Conservation (phyloP, 2,888 invertebrate species). For the Apamea crenata region DNA sequence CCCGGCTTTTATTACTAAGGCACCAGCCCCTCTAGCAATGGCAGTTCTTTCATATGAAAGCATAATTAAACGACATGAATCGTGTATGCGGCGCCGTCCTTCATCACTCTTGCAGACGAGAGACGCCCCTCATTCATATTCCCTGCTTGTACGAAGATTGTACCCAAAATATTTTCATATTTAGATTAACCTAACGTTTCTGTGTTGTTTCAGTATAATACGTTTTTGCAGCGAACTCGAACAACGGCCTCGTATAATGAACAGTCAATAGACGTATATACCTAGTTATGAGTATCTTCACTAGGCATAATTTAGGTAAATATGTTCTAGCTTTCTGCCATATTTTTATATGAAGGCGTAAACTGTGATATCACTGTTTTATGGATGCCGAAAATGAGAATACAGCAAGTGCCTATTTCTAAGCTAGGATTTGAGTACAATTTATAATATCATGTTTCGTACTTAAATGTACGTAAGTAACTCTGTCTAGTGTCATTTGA, state of each 20-base stretch:
- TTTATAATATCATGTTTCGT: constrained; percentile 24
- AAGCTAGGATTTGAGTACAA: constrained; percentile 26
- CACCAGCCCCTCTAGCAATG: not conserved
- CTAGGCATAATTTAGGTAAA: constrained; percentile 35
- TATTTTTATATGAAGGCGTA: constrained; percentile 48
- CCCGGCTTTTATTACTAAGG: not conserved
- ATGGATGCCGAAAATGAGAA: constrained; percentile 40
- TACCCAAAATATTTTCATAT: constrained; percentile 67
- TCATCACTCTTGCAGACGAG: constrained; percentile 49
- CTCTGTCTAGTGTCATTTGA: constrained; percentile 6
- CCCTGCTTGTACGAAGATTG: constrained; percentile 53
- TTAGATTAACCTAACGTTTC: constrained; percentile 61
- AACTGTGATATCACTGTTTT: constrained; percentile 46
- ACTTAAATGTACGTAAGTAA: not conserved
- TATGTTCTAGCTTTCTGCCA: constrained; percentile 23
- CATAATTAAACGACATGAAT: constrained; percentile 55
- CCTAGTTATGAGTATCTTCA: constrained; percentile 12
- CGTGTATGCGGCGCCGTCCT: constrained; percentile 45
- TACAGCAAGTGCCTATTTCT: constrained; percentile 14
- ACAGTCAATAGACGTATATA: constrained; percentile 20
- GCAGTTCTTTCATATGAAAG: constrained; percentile 30
- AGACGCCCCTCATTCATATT: constrained; percentile 64
- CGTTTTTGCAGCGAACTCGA: constrained; percentile 53
- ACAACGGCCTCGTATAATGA: constrained; percentile 45
- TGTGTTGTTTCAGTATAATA: constrained; percentile 64